Evolutionary conservation across 1,140 invertebrate genomes (phyloP).

Genomic region (Dermatophagoides farinae): DNA sequence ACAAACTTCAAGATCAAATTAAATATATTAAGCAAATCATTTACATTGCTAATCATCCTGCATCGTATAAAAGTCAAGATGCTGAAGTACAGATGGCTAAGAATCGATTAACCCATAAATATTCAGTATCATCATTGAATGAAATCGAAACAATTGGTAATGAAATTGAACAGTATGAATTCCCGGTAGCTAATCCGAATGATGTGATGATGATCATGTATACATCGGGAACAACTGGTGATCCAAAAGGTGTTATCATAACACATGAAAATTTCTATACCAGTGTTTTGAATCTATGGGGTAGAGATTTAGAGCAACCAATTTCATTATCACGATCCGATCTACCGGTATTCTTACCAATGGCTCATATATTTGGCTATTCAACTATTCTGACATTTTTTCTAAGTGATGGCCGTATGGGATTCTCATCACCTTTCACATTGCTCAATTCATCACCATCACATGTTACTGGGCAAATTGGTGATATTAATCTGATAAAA

Average conservation of each 20-base stretch:
- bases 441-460: constrained; percentile 57
- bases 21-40: neutral
- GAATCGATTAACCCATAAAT: constrained; percentile 38
- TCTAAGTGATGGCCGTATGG: constrained; percentile 61
- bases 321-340: constrained; percentile 57
- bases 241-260: constrained; percentile 48
- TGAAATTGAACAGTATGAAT: too few relatives aligned
- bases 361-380: constrained; percentile 14
- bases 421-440: constrained; percentile 83
- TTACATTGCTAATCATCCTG: neutral
- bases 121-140: constrained; percentile 15
- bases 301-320: constrained; percentile 38
- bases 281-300: constrained; percentile 57
- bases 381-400: constrained; percentile 34
- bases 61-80: neutral
- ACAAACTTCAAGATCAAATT: neutral
- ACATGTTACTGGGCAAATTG: neutral
- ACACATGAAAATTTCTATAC: constrained; percentile 75
- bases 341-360: constrained; percentile 14
- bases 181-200: constrained; percentile 13
- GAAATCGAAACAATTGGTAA: neutral
- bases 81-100: neutral
- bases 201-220: constrained; percentile 56
- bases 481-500: constrained; percentile 40
- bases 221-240: constrained; percentile 78